Conservation (phyloP, 2,797 vertebrate genomes). For the Limnodromus scolopaceus region DNA sequence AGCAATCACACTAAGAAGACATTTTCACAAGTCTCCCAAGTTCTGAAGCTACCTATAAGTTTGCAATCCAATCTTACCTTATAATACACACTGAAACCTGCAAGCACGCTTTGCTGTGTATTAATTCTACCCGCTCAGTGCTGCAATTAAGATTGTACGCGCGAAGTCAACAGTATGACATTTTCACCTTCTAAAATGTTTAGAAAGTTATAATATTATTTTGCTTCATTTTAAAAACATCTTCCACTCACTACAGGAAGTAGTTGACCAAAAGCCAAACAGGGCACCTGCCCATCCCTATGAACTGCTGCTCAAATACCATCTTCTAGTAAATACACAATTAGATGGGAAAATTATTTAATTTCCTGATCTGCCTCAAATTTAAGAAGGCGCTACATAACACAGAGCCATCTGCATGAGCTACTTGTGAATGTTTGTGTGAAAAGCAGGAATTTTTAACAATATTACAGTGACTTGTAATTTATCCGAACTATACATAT, state of each 20-base stretch:
- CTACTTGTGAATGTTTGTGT: not conserved
- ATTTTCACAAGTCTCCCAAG: not conserved
- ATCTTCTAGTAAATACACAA: not conserved
- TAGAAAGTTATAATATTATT: not conserved
- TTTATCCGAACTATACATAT: not conserved
- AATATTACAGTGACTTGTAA: not conserved
- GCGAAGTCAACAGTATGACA: not conserved
- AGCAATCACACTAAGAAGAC: not conserved
- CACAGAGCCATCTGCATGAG: not conserved
- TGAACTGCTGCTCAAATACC: not conserved
- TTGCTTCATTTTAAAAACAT: not conserved
- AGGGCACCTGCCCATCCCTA: not conserved
- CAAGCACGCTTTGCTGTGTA: not conserved
- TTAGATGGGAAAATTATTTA: slow-evolving; percentile 14
- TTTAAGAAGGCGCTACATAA: slow-evolving; percentile 34
- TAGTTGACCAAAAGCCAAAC: not conserved
- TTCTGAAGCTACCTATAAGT: not conserved
- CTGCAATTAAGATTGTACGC: not conserved
- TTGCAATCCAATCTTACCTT: not conserved
- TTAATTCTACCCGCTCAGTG: not conserved
- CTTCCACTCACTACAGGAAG: not conserved
- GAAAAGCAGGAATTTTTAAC: not conserved
- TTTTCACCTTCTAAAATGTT: not conserved
- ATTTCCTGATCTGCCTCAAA: slow-evolving; percentile 51
- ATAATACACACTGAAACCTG: not conserved